Base-by-base conservation (phyloP, 1,140 invertebrate genomes). In the Scylla paramamosain region DNA sequence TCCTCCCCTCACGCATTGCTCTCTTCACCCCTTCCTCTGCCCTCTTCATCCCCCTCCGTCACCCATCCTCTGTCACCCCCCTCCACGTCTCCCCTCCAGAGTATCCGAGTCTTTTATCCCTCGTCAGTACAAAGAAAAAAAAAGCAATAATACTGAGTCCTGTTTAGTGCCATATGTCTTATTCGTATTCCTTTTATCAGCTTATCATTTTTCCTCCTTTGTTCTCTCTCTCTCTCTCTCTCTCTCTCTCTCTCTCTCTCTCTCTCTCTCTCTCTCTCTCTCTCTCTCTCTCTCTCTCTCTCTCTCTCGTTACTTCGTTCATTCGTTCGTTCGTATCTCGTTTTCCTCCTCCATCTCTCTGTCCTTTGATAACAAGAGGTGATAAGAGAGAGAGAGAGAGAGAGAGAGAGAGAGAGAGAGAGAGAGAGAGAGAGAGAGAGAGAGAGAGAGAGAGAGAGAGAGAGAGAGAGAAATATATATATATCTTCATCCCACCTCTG, bases 251-350 rank as follows among this genome's bases (percentile, higher is more conserved):
- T 39, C 39, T 39, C 39, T 39, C 39, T 39, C 39, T 39, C 39
- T 39, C 39, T 39, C 39, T 39, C 39, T 88, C 86, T 88, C 86
- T 90, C 89, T 91, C 45, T 82, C 59, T 92, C 48, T 39, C 39
- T 39, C 39, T 39, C 39, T 39, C 39, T 39, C 39, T 39, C 39
- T 39, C 39, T 39, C 39, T 39, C 39, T 88, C 86, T 88, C 86
- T 90, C 89, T 91, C 45, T 82, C 59, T 92, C 48, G 20, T 31
- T 29, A 20, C n/a, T 32, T 32, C 2, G 20, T 67, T 83, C 31
- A 7, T 82, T 39, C 67, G 29, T 12, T 83, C 31, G 28, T 82
- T 39, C 67, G 29, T 12, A 28, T 39, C 28, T 52, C 52, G 10
- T 39, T 67, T 25, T 31, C 48, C 12, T 77, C n/a, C 32, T 4